phyloP scores from a whole-genome alignment of 2,797 vertebrate species.

The Xenops minutus region DNA sequence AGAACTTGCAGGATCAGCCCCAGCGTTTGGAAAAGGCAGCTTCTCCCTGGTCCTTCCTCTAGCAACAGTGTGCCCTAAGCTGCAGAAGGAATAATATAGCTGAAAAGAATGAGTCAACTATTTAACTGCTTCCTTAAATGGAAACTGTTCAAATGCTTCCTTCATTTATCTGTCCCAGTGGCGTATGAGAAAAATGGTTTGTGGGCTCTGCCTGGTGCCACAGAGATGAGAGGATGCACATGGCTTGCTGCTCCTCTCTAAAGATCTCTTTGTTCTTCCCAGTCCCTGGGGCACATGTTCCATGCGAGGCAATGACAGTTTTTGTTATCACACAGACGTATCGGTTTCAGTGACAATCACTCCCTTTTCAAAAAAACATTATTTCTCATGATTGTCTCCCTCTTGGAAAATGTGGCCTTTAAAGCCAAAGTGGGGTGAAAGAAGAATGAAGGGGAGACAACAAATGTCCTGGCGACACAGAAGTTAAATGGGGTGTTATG shows the following conservation, averaged over 20 bases:
- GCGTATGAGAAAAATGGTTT: constrained; percentile 75
- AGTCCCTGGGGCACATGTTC: constrained; percentile 71
- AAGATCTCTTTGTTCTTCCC: constrained; percentile 77
- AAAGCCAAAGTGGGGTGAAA: constrained; percentile 16
- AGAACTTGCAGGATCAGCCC: neutral
- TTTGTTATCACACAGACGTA: constrained; percentile 77
- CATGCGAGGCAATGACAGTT: constrained; percentile 75
- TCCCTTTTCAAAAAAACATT: constrained; percentile 65
- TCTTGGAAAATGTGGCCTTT: constrained; percentile 66
- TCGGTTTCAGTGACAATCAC: constrained; percentile 76
- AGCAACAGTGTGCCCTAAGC: neutral
- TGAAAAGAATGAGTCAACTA: constrained; percentile 44
- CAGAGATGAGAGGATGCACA: constrained; percentile 67
- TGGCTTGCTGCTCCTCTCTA: constrained; percentile 64
- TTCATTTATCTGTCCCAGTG: constrained; percentile 66
- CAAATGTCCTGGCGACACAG: constrained; percentile 36
- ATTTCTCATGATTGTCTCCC: constrained; percentile 71
- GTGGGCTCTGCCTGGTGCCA: constrained; percentile 77
- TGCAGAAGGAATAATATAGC: neutral
- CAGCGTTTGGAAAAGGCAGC: neutral
- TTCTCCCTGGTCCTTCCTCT: neutral
- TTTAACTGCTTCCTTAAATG: constrained; percentile 64
- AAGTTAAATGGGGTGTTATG: constrained; percentile 46
- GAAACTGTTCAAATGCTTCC: constrained; percentile 59
- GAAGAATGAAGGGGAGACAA: constrained; percentile 41